Evolutionary conservation across 2,113 vertebrate genomes (phyloP).

Genomic region (Chloebia gouldiae): DNA sequence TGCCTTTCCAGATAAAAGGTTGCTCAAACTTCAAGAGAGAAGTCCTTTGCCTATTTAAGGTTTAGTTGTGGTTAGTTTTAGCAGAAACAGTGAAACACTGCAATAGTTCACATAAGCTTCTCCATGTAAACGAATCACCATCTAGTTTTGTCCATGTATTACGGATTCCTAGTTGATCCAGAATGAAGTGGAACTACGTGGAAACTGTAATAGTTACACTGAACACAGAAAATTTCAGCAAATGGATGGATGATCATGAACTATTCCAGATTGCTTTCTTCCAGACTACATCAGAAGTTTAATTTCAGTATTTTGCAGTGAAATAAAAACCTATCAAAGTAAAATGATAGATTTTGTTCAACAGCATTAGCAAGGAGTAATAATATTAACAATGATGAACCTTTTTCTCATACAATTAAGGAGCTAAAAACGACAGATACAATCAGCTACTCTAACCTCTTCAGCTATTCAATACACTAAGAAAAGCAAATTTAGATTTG

Average conservation of each 20-base stretch:
- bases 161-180: neutral
- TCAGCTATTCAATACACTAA: neutral
- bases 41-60: neutral
- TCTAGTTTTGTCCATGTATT: neutral
- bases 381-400: slow-evolving; percentile 2
- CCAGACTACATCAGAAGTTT: neutral
- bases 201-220: neutral
- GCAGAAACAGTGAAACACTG: neutral
- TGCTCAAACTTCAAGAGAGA: neutral
- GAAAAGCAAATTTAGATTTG: neutral
- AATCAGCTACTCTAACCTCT: neutral
- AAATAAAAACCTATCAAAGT: neutral
- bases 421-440: slow-evolving; percentile 23
- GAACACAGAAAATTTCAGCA: neutral
- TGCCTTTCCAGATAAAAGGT: neutral
- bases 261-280: neutral
- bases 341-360: slow-evolving; percentile 11
- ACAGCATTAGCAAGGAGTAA: neutral
- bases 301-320: slow-evolving; percentile 7
- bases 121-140: neutral
- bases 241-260: neutral
- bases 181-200: neutral
- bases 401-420: neutral
- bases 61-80: neutral
- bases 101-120: neutral